Base-by-base conservation (phyloP, 2,113 vertebrate genomes). In the Crotalus tigris region DNA sequence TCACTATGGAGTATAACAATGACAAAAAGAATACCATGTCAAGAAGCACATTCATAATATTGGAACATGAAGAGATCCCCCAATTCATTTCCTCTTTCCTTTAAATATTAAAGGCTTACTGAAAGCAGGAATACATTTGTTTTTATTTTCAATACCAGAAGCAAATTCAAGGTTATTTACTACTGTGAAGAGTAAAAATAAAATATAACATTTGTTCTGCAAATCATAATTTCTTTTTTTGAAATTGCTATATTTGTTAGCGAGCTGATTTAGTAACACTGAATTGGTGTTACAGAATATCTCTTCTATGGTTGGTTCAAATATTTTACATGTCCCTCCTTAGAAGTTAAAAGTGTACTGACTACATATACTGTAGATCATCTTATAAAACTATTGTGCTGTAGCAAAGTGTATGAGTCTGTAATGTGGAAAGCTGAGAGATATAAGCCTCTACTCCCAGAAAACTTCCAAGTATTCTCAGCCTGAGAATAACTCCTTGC, bases 1-100 rank as follows among this genome's bases (percentile, higher is more conserved):
- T 2, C 64, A 97, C 97, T 97, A 95, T 92, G 91, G 93, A 93
- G 58, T 9, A 58, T 54, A 88, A 94, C 96, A 97, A 95, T 95
- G 96, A 96, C 96, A 98, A 95, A 95, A 93, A 96, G 94, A 64
- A 75, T 10, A 92, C 64, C 51, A 64, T 53, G 49, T 8, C 64
- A 93, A n/a, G 89, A 49, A 94, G 94, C 15, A 95, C 94, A 94
- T 95, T 90, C 75, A 61, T 46, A 85, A 86, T 49, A 4, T 1
- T 13, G 6, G 19, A 75, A 39, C 49, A 44, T 94, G 93, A 95
- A 95, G 94, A 51, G 24, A 94, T 11, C 57, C 21, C 21, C 92
- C 93, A 94, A 91, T 91, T 92, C 51, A 88, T 94, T 54, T 92
- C 94, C 94, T 86, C 86, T 86, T 92, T 96, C 89, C 58, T 92